phyloP scores from a whole-genome alignment of 2,797 vertebrate genomes.

The Silurus aristotelis region DNA sequence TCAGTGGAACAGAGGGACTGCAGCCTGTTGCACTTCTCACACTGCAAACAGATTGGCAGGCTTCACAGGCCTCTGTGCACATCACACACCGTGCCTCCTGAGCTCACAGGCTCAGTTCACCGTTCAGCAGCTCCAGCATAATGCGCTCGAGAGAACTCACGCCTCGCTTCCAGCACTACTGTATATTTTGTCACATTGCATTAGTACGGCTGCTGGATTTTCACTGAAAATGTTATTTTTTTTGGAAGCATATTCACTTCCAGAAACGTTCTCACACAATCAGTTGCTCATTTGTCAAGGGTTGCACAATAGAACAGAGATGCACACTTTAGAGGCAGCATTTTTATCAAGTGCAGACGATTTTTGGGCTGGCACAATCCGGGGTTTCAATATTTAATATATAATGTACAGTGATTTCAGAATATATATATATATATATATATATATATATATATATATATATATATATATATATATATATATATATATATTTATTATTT shows the following conservation, averaged over 20 bases:
- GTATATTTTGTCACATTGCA: slow-evolving; percentile 38
- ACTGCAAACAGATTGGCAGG: slow-evolving; percentile 46
- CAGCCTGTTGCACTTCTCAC: slow-evolving; percentile 67
- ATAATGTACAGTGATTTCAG: too few relatives aligned
- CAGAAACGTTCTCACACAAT: not conserved
- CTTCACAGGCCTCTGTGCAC: slow-evolving; percentile 35
- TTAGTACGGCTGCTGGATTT: slow-evolving; percentile 34
- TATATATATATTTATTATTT: too few relatives aligned
- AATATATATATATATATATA: too few relatives aligned
- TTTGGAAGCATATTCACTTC: not conserved
- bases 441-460: too few relatives aligned
- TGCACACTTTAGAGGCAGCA: not conserved
- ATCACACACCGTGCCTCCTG: slow-evolving; percentile 22
- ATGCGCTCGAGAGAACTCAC: slow-evolving; percentile 20
- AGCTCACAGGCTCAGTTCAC: slow-evolving; percentile 32
- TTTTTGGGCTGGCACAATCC: not conserved
- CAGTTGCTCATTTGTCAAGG: not conserved
- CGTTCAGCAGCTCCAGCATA: slow-evolving; percentile 35
- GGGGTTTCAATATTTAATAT: not conserved
- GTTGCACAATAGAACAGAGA: not conserved
- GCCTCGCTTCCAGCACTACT: slow-evolving; percentile 25
- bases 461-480: too few relatives aligned
- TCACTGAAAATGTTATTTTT: slow-evolving; percentile 58
- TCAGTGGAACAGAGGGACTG: slow-evolving; percentile 67
- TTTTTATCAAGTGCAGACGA: not conserved